These are phyloP conservation scores for Pristis pectinata DNA, from an alignment of 2,797 vertebrate genomes.

Conservation along the genomic window DNA sequence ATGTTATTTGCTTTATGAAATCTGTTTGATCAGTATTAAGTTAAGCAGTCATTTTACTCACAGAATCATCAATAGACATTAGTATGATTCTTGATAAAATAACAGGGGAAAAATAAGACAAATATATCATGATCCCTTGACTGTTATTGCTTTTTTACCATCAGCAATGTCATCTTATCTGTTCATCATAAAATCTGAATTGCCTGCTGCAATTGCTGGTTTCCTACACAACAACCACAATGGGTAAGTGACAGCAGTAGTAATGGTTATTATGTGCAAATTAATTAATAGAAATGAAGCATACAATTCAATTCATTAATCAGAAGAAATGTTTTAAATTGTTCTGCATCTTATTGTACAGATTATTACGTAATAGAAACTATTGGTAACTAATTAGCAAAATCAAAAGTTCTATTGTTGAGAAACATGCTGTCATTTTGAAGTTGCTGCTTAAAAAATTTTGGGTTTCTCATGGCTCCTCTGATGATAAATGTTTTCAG, in stretches of 20 bases:
- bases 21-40: background rate
- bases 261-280: background rate
- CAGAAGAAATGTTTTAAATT: background rate
- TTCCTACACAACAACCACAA: conserved; percentile 60
- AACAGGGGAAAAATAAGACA: background rate
- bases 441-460: background rate
- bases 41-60: background rate
- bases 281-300: background rate
- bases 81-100: background rate
- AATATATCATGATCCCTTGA: background rate
- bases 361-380: background rate
- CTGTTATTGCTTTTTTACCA: conserved; percentile 46
- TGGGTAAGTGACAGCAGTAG: conserved; percentile 62
- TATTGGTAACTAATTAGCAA: background rate
- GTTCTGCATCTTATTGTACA: background rate
- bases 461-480: background rate
- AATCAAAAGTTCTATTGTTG: background rate
- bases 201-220: conserved; percentile 74
- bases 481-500: background rate
- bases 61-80: background rate
- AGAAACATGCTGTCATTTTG: background rate
- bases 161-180: conserved; percentile 93
- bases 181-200: conserved; percentile 86
- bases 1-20: background rate
- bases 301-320: background rate